These are phyloP conservation scores for Thripadectes ignobilis DNA, from an alignment of 2,797 vertebrate genomes.

Conservation along the genomic window DNA sequence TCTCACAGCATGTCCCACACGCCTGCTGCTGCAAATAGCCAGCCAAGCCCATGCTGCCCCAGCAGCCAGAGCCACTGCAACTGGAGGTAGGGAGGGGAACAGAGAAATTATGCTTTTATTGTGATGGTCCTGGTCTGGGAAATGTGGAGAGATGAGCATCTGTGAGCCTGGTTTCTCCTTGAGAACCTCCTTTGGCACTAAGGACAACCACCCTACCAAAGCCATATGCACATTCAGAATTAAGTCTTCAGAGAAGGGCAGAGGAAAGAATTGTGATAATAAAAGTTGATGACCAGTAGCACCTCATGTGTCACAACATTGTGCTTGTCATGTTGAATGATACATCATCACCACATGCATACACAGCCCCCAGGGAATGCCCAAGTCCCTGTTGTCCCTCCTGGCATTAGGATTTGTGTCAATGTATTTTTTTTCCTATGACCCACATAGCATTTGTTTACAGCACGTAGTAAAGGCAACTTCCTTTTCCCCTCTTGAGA, in stretches of 20 bases:
- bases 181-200: neutral
- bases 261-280: neutral
- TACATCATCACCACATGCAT: neutral
- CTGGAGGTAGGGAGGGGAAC: neutral
- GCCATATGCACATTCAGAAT: neutral
- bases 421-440: neutral
- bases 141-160: neutral
- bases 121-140: neutral
- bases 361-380: neutral
- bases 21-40: neutral
- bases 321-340: neutral
- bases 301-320: neutral
- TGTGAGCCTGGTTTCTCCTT: neutral
- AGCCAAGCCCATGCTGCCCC: neutral
- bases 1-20: neutral
- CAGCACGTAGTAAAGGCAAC: neutral
- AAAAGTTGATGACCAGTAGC: neutral
- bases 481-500: neutral
- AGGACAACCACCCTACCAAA: neutral
- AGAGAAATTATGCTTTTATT: neutral
- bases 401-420: neutral
- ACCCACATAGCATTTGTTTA: neutral
- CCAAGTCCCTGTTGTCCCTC: neutral
- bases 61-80: neutral
- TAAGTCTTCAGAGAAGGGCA: neutral